Conservation (phyloP, 2,888 invertebrate genomes). For the Macrophya annulata region DNA sequence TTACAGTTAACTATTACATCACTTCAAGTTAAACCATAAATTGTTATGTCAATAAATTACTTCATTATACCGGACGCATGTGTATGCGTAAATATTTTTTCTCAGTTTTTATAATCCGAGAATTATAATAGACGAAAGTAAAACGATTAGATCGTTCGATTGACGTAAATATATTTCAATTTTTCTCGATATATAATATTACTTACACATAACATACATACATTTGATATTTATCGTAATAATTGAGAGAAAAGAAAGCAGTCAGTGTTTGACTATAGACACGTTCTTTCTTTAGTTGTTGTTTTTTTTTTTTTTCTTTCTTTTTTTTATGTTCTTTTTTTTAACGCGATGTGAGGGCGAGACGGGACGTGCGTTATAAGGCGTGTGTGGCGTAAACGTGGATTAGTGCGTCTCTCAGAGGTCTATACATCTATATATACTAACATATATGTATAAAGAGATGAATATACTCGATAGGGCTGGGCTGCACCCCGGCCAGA, state of each 20-base stretch:
- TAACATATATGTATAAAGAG: conserved; percentile 33
- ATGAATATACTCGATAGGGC: conserved; percentile 53
- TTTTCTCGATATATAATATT: no score
- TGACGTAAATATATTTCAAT: not conserved
- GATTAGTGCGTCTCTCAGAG: conserved; percentile 42
- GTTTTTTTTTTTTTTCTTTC: not conserved
- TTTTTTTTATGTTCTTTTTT: not conserved
- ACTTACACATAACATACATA: no score
- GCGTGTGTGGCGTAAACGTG: conserved; percentile 35
- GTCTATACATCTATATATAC: not conserved
- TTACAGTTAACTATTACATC: not conserved
- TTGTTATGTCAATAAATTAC: no score
- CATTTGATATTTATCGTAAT: not conserved
- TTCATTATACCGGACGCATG: no score
- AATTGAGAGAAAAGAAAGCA: conserved; percentile 20
- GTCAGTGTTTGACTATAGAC: conserved; percentile 2
- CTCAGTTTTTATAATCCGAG: no score
- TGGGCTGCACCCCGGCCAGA: conserved; percentile 55
- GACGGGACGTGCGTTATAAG: conserved; percentile 27
- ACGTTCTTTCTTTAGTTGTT: no score
- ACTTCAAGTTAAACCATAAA: no score
- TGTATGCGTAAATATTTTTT: not conserved
- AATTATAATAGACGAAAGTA: no score
- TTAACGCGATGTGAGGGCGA: conserved; percentile 33
- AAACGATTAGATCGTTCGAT: not conserved